phyloP scores from a whole-genome alignment of 1,140 invertebrate species.

The Calephelis virginiensis region DNA sequence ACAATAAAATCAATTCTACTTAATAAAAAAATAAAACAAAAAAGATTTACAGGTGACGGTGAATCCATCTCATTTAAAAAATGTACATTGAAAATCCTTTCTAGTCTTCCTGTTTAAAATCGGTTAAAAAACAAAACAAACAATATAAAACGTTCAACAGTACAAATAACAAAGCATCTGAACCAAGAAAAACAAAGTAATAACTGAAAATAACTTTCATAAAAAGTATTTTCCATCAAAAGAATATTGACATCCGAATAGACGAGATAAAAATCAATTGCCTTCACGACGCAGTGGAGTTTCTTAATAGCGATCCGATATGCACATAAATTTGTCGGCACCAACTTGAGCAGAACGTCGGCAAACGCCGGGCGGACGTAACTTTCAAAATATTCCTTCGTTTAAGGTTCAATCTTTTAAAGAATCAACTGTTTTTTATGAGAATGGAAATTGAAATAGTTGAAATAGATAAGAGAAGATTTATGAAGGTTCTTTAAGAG shows the following conservation, averaged over 20 bases:
- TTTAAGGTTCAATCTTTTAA: conserved; percentile 20
- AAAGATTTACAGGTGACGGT: no score
- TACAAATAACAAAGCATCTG: background rate
- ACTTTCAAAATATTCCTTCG: conserved; percentile 27
- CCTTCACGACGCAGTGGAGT: conserved; percentile 11
- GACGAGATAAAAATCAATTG: conserved; percentile 18
- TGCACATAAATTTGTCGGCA: conserved; percentile 53
- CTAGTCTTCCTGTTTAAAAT: no score
- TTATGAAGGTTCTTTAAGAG: no score
- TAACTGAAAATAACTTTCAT: conserved; percentile 5
- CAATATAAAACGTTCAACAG: background rate
- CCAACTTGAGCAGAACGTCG: conserved; percentile 22
- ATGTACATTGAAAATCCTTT: no score
- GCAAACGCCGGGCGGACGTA: conserved; percentile 20
- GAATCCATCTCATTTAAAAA: no score
- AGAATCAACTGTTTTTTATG: conserved; percentile 9
- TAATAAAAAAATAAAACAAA: no score
- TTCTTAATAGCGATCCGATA: conserved; percentile 42
- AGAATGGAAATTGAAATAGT: conserved; percentile 14
- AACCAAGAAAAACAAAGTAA: background rate
- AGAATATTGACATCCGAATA: conserved; percentile 19
- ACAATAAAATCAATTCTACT: no score
- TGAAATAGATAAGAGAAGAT: conserved; percentile 6
- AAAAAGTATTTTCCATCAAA: conserved; percentile 17
- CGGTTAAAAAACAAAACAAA: no score